Evolutionary conservation across 1,140 invertebrate genomes (phyloP).

Genomic region (Cataglyphis hispanica): DNA sequence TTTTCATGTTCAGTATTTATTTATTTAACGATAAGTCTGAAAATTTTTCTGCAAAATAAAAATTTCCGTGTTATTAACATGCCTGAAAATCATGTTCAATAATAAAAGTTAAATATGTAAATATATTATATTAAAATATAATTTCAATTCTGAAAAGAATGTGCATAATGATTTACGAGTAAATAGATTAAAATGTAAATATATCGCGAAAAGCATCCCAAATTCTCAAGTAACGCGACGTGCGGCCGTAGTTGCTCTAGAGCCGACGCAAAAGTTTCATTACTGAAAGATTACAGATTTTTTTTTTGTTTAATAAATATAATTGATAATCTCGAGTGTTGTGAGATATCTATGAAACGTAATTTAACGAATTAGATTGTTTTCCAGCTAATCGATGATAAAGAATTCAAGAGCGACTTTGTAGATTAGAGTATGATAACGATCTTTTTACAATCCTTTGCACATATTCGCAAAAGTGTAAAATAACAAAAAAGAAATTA

Average conservation of each 20-base stretch:
- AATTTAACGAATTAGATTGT: not conserved
- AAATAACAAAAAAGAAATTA: not conserved
- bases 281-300: not conserved
- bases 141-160: not conserved
- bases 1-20: not conserved
- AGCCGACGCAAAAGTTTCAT: not conserved
- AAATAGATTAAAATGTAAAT: not conserved
- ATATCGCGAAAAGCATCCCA: not conserved
- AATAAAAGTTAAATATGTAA: not conserved
- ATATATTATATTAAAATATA: not conserved
- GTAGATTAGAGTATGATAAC: not conserved
- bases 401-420: not conserved
- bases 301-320: not conserved
- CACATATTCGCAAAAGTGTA: not conserved
- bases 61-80: not conserved
- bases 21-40: not conserved
- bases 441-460: not conserved
- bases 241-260: slow-evolving; percentile 4
- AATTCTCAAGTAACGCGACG: slow-evolving; percentile 36
- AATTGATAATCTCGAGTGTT: slow-evolving; percentile 20
- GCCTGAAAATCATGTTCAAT: not conserved
- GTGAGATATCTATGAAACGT: not conserved
- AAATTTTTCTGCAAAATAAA: no score
- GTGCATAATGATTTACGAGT: not conserved
- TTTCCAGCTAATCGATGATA: slow-evolving; percentile 26